Evolutionary conservation across 2,113 vertebrate genomes (phyloP), one percentile per base, ranked within the genome.

Genomic region (Guaruba guarouba): DNA sequence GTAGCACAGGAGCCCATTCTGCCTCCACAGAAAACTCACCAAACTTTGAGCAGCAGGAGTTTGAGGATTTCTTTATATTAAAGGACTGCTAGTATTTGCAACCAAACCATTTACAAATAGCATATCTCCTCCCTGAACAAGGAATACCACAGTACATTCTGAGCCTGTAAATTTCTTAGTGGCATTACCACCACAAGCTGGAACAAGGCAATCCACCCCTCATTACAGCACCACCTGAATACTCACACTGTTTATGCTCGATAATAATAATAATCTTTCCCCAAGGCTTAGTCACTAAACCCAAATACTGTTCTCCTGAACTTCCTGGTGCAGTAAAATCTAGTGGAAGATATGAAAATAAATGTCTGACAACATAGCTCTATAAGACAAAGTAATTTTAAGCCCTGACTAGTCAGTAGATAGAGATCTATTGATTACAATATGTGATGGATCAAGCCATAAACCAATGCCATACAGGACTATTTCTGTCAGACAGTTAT

Each of bases 181-280:
- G 31, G 39, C 35, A 49, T 63, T 80, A 70, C 59, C 9, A 13
- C 51, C 6, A 59, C 16, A 49, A 78, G 29, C 12, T 1, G 0
- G 18, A 86, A 23, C 29, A 28, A 57, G 14, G 17, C 7, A 39
- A 59, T 29, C 13, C 49, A 39, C 13, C 25, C 27, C 39, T 48
- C 7, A 4, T 33, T 33, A n/a, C 55, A 22, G 33, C 29, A 67
- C 6, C 46, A 24, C 41, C 22, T 27, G 19, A 66, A 59, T 43
- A n/a, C 9, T 33, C 4, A 1, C 2, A 2, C 6, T 43, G 3
- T 35, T 90, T 11, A 7, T 20, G 7, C 18, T 29, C 16, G 23
- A 17, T 24, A 51, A 51, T 11, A 12, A 41, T 23, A 69, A 46
- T 44, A 8, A n/a, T 11, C 7, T 55, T 77, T 23, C 6, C 27